These are phyloP conservation scores for Chondrosia reniformis DNA, from an alignment of 37 sponge, comb jelly and placozoan species.

Conservation along the genomic window DNA sequence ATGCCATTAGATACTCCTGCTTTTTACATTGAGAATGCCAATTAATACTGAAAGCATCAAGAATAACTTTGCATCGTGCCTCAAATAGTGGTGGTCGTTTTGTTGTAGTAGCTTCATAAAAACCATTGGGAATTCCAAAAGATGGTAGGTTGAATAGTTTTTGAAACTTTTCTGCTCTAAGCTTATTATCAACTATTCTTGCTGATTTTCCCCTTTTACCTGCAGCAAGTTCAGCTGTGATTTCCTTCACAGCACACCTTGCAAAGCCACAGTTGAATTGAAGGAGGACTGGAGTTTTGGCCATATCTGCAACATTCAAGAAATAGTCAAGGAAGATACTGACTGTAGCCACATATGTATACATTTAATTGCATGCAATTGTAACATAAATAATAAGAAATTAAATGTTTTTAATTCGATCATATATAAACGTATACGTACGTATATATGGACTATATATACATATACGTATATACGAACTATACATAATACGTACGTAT, in stretches of 20 bases:
- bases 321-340: not conserved
- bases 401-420: no score
- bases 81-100: not conserved
- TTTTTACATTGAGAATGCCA: not conserved
- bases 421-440: not conserved
- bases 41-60: not conserved
- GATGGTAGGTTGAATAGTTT: not conserved
- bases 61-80: not conserved
- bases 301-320: not conserved
- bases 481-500: no score
- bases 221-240: conserved; percentile 3
- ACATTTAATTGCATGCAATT: no score
- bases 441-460: no score
- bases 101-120: not conserved
- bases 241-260: conserved; percentile 4
- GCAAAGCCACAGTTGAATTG: conserved; percentile 20
- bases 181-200: not conserved
- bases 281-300: conserved; percentile 14
- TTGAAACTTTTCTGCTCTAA: conserved; percentile 13
- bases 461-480: no score
- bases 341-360: not conserved
- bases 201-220: not conserved
- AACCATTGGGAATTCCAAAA: not conserved
- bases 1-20: not conserved
- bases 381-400: no score